phyloP scores from a whole-genome alignment of 2,888 invertebrate genomes.

The Pollenia angustigena region DNA sequence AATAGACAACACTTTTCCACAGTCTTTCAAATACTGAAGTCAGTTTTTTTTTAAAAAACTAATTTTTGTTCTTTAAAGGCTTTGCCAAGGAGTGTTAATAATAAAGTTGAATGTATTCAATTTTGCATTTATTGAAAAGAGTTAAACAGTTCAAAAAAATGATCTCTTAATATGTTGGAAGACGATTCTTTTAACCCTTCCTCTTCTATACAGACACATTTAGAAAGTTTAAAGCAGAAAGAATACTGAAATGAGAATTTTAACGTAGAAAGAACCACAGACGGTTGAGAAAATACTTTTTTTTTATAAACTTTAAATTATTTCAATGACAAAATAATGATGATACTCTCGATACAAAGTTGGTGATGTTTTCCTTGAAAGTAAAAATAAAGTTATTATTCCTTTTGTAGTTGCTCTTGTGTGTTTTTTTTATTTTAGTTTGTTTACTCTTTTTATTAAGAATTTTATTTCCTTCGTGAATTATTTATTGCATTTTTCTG shows the following conservation, averaged over 20 bases:
- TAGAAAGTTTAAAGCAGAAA: not conserved
- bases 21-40: not conserved
- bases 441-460: not conserved
- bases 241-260: not conserved
- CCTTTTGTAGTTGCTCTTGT: not conserved
- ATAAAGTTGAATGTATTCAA: constrained; percentile 13
- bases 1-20: not conserved
- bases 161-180: not conserved
- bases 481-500: not conserved
- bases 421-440: not conserved
- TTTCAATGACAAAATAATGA: constrained; percentile 47
- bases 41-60: not conserved
- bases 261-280: not conserved
- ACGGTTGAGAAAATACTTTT: not conserved
- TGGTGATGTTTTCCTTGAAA: not conserved
- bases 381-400: not conserved
- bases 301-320: constrained; percentile 31
- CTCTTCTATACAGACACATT: not conserved
- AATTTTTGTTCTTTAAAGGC: not conserved
- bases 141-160: not conserved
- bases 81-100: not conserved
- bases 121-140: constrained; percentile 19
- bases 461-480: constrained; percentile 16
- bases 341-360: constrained; percentile 5
- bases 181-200: not conserved